Conservation (phyloP, 92 coral and sea anemone species). For the Phymanthus crucifer region DNA sequence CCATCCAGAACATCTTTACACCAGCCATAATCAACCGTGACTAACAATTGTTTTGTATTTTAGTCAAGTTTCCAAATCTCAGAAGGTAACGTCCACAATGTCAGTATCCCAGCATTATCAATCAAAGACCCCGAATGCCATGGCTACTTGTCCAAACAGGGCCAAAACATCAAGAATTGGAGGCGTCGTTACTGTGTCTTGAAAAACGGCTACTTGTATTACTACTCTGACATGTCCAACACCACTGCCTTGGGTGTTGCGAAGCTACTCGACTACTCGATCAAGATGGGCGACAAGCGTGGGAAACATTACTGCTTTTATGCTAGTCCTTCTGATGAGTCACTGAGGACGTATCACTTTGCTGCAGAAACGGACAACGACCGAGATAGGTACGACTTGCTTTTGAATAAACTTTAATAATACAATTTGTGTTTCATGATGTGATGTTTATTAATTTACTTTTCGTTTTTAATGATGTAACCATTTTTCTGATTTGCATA, state of each 20-base stretch:
- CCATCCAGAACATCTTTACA: no score
- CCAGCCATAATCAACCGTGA: no score
- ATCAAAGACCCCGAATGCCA: conserved; percentile 99
- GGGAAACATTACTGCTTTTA: conserved; percentile 74
- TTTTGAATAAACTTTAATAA: neutral
- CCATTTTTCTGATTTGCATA: no score
- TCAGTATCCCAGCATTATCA: conserved; percentile 96
- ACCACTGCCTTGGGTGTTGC: conserved; percentile 95
- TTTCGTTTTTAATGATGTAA: no score
- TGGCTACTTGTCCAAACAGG: conserved; percentile 90
- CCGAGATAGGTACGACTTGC: conserved; percentile 66
- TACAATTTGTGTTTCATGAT: no score
- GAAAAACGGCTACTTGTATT: conserved; percentile 93
- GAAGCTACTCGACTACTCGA: conserved; percentile 69
- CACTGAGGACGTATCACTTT: conserved; percentile 69
- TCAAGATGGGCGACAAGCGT: conserved; percentile 56
- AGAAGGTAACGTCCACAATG: conserved; percentile 91
- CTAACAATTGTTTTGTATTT: neutral
- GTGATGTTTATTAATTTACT: no score
- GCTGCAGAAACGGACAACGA: conserved; percentile 91
- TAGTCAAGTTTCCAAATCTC: conserved; percentile 73
- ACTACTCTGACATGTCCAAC: conserved; percentile 94
- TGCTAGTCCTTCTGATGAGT: conserved; percentile 62
- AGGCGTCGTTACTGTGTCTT: conserved; percentile 93
- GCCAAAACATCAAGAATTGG: conserved; percentile 74